Conservation (phyloP, 2,888 invertebrate genomes). For the Tetrapedia diversipes region DNA sequence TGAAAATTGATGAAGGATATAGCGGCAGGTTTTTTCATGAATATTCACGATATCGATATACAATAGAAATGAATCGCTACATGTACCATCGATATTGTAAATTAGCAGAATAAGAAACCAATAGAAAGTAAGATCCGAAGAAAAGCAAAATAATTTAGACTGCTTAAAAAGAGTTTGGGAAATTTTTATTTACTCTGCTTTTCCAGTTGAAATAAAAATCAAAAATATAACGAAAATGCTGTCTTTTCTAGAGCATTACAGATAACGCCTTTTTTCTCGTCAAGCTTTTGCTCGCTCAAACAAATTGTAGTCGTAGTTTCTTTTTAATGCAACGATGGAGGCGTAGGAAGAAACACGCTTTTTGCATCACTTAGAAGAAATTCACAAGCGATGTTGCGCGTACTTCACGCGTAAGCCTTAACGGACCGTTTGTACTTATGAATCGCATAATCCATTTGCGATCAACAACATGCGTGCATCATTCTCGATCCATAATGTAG, state of each 20-base stretch:
- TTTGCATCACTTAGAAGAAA: constrained; percentile 7
- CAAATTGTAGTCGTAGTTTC: constrained; percentile 1
- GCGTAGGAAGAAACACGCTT: neutral
- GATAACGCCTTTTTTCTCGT: neutral
- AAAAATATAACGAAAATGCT: constrained; percentile 66
- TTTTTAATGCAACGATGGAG: constrained; percentile 19
- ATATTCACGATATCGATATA: neutral
- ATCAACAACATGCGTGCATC: too few species aligned
- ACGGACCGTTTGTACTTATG: constrained; percentile 34
- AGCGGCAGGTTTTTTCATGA: constrained; percentile 13
- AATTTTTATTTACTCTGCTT: constrained; percentile 40
- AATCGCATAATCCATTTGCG: too few species aligned
- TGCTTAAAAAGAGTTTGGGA: constrained; percentile 58
- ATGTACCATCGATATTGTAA: neutral
- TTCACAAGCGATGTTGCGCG: constrained; percentile 28
- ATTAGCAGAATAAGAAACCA: neutral
- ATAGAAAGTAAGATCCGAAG: constrained; percentile 1
- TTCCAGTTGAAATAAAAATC: constrained; percentile 64
- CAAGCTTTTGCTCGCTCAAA: neutral
- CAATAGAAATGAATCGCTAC: constrained; percentile 1
- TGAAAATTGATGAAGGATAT: constrained; percentile 28
- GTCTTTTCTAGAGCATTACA: constrained; percentile 11
- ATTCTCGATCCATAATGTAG: neutral
- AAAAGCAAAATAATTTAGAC: constrained; percentile 6
- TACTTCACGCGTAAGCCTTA: neutral